Evolutionary conservation across 2,113 vertebrate species (phyloP), one percentile per base, ranked within the genome.

Genomic region (Aphyosemion australe): DNA sequence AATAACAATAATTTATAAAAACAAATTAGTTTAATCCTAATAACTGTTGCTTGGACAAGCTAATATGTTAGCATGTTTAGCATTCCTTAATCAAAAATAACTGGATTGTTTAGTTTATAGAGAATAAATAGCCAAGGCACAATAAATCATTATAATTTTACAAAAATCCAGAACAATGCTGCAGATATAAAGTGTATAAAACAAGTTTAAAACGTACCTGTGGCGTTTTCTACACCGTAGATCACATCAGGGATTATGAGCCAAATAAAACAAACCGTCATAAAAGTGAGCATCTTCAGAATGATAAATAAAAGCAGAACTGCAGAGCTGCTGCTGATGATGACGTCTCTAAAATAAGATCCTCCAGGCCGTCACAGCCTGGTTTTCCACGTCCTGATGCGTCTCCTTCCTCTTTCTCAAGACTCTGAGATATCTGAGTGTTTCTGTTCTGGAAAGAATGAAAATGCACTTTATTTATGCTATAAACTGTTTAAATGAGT

Each of bases 241-340:
- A 49, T 54, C 74, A 72, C 31, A 61, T 7, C 59, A 11, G 55
- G 8, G 16, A n/a, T 51, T 13, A 77, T 63, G 37, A 81, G 37
- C 51, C 58, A 83, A 14, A 74, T 8, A 5, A 8, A 52, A 26
- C 43, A 71, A 52, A 65, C 54, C 14, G 72, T 9, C 7, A 47
- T 0, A 9, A 77, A 55, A 2, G 1, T 12, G 46, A 64, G 15
- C 80, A 87, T 87, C 59, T 82, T 84, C 26, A 26, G 39, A 2
- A 14, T 1, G 47, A 7, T 26, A 31, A 19, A 20, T 21, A 37
- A 53, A 7, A 31, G 2, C 5, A 13, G 31, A 43, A 37, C 69
- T 46, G 52, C 39, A 11, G 34, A 71, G 57, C 57, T 47, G 66
- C 55, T 39, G 56, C 65, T 19, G 71, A 32, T 18, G 47, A 61